phyloP scores from a whole-genome alignment of 2,113 vertebrate genomes.

The Leucosticte australis region DNA sequence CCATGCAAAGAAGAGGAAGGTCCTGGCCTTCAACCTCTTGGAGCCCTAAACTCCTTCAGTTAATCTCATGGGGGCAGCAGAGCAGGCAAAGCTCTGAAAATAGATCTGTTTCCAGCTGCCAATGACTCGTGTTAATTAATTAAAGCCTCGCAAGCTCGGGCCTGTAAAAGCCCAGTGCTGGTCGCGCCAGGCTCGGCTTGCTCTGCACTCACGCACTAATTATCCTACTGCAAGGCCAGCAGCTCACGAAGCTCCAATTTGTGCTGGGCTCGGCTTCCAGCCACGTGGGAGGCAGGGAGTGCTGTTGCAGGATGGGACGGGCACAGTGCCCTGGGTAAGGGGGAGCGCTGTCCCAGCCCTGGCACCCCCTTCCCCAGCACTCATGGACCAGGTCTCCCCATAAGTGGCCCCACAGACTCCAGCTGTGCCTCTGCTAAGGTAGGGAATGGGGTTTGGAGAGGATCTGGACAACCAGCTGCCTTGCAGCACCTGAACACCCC shows the following conservation, averaged over 20 bases:
- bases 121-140: slow-evolving; percentile 51
- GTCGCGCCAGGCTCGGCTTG: background rate
- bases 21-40: background rate
- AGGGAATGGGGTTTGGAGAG: background rate
- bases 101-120: slow-evolving; percentile 44
- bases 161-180: background rate
- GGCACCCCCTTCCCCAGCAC: background rate
- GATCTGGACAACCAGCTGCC: rapidly evolving
- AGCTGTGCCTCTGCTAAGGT: background rate
- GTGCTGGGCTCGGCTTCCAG: background rate
- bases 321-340: background rate
- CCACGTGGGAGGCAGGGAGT: slow-evolving; percentile 12
- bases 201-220: slow-evolving; percentile 44
- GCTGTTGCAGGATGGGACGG: background rate
- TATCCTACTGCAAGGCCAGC: slow-evolving; percentile 12
- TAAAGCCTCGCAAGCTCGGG: slow-evolving; percentile 16
- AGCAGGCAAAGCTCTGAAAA: slow-evolving; percentile 19
- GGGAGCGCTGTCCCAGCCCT: background rate
- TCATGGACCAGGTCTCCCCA: background rate
- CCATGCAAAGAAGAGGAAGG: background rate
- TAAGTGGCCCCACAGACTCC: background rate
- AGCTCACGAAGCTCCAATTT: slow-evolving; percentile 10
- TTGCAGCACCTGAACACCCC: background rate
- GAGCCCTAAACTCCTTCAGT: slow-evolving; percentile 10
- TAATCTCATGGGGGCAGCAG: slow-evolving; percentile 40